Evolutionary conservation across 1,140 invertebrate species (phyloP).

Genomic region (Drosophila elegans): DNA sequence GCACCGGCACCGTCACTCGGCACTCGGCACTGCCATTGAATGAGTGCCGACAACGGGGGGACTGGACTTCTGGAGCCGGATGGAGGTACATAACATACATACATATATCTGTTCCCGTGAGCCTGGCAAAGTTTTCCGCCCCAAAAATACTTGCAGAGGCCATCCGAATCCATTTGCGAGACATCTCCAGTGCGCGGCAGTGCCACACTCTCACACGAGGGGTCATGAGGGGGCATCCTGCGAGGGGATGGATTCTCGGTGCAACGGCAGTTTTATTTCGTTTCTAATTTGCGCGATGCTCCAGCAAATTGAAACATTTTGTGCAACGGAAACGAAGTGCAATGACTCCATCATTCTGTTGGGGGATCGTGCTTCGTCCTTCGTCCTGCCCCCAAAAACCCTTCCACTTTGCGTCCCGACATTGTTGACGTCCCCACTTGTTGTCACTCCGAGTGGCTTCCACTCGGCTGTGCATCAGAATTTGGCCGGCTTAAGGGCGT

Average conservation of each 20-base stretch:
- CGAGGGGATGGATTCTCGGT: background rate
- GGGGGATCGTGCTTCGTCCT: background rate
- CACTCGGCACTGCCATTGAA: conserved; percentile 23
- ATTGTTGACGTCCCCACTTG: conserved; percentile 24
- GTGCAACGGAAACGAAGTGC: conserved; percentile 45
- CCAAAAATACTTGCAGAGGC: conserved; percentile 1
- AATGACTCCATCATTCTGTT: conserved; percentile 40
- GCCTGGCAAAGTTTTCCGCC: conserved; percentile 33
- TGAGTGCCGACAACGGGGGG: conserved; percentile 22
- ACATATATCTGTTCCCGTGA: conserved; percentile 21
- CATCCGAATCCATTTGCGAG: conserved; percentile 12
- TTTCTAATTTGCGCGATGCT: conserved; percentile 50
- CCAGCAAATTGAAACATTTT: conserved; percentile 59
- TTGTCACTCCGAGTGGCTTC: conserved; percentile 9
- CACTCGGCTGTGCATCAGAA: conserved; percentile 21
- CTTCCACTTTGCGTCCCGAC: conserved; percentile 8
- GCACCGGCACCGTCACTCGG: conserved; percentile 51
- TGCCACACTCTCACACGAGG: conserved; percentile 3
- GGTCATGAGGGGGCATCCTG: conserved; percentile 4
- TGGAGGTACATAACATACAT: too few species aligned
- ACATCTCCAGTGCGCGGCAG: background rate
- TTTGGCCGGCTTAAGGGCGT: background rate
- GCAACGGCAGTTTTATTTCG: conserved; percentile 45
- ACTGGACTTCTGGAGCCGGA: conserved; percentile 1
- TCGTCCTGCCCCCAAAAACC: background rate